These are phyloP conservation scores for Crioceris asparagi DNA, from an alignment of 2,888 invertebrate genomes.

Conservation along the genomic window DNA sequence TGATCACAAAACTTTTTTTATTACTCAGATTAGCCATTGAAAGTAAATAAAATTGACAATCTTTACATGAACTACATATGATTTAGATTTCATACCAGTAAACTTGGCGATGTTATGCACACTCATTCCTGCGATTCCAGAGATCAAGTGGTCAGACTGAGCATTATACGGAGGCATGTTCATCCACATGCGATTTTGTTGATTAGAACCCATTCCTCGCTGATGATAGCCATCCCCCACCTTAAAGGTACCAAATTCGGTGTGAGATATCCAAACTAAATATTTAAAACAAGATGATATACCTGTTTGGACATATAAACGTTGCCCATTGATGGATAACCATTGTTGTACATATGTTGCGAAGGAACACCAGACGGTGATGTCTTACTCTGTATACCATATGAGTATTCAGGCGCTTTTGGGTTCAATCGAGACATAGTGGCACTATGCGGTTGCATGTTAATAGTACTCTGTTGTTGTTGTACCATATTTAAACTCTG, in stretches of 20 bases:
- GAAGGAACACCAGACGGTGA: no score
- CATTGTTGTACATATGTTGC: slow-evolving; percentile 25
- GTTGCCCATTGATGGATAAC: slow-evolving; percentile 24
- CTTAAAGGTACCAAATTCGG: background rate
- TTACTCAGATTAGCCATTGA: background rate
- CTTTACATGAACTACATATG: background rate
- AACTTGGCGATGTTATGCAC: slow-evolving; percentile 32
- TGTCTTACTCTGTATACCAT: slow-evolving; percentile 27
- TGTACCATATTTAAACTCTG: no score
- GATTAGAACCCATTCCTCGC: slow-evolving; percentile 10
- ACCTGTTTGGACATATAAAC: slow-evolving; percentile 19
- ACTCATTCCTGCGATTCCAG: slow-evolving; percentile 36
- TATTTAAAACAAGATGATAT: no score
- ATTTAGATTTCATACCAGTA: slow-evolving; percentile 20
- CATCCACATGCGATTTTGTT: slow-evolving; percentile 26
- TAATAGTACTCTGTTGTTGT: no score
- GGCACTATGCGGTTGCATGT: slow-evolving; percentile 18
- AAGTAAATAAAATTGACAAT: background rate
- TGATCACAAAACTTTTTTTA: slow-evolving; percentile 8
- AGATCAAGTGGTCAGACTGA: slow-evolving; percentile 30
- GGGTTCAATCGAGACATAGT: slow-evolving; percentile 59
- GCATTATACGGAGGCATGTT: slow-evolving; percentile 30
- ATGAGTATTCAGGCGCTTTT: slow-evolving; percentile 67
- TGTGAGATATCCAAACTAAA: no score
- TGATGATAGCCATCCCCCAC: slow-evolving; percentile 11